Evolutionary conservation across 2,888 invertebrate species (phyloP), one percentile per base, ranked within the genome.

Genomic region (Catocala sponsa): DNA sequence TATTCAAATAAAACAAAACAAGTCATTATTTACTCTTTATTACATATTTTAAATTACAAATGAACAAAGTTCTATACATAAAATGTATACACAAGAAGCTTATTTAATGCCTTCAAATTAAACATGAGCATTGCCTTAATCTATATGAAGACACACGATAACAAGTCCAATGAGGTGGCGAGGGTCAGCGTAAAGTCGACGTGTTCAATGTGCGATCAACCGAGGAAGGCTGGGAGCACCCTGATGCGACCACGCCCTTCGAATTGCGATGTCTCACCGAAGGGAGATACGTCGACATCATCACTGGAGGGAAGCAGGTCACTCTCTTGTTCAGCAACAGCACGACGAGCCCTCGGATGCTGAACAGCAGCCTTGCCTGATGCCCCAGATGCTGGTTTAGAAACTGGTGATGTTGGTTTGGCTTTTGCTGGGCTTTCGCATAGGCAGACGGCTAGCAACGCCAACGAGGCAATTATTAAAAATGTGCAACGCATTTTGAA

Each of bases 391-490:
- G 41, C 87, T 88, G 78, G 88, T 87, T 82, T 90, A 84, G 83
- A 93, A 94, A 78, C 90, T 92, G 88, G 92, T 82, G 87, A 94
- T 94, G 84, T 93, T 91, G 74, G 84, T 75, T 83, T 90, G 76
- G 67, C 83, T 79, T 90, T 94, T 90, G 76, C 81, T 41, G 91
- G 91, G 70, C 92, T 92, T 46, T 89, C 89, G 92, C 91, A 88
- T 0, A 76, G 85, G 92, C 91, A 94, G 52, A 76, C 84, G 76
- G 86, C 92, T 68, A 92, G 80, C 85, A 92, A 83, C 89, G 89
- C 91, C 81, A 93, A 70, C 82, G 88, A 92, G 83, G 88, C 93
- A 88, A 90, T 90, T 87, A 84, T 82, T 79, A 91, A 93, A 49
- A 90, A 79, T 79, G 86, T 88, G 82, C 89, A 91, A 89, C 85